These are phyloP conservation scores for Dolichotis patagonum DNA, from an alignment of 2,113 vertebrate species.

Conservation along the genomic window DNA sequence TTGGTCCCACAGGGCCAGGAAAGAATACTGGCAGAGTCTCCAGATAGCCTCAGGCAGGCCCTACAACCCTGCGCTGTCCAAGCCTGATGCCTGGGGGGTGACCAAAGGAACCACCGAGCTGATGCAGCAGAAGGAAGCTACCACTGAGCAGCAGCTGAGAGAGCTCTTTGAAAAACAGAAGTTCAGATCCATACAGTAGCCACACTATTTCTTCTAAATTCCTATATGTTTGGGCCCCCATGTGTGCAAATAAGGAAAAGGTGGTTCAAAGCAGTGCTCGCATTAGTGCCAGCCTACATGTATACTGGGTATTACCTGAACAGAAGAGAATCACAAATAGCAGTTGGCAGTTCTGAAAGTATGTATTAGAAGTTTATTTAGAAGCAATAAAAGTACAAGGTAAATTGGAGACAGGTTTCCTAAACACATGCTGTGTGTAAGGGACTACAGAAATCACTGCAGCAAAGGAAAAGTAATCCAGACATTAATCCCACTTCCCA, in stretches of 20 bases:
- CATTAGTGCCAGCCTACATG: background rate
- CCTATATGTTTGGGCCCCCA: background rate
- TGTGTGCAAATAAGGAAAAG: background rate
- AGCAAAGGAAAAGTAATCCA: constrained; percentile 3
- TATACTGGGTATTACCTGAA: background rate
- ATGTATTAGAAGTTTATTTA: constrained; percentile 37
- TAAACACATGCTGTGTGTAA: background rate
- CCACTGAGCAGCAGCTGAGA: constrained; percentile 91
- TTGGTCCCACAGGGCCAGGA: constrained; percentile 90
- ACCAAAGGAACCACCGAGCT: constrained; percentile 94
- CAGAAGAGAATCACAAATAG: background rate
- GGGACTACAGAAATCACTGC: background rate
- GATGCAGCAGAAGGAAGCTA: constrained; percentile 97
- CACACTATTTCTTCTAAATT: background rate
- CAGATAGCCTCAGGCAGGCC: constrained; percentile 95
- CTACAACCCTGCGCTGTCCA: constrained; percentile 92
- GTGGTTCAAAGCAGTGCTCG: background rate
- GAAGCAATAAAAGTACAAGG: background rate
- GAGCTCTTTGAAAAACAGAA: constrained; percentile 92
- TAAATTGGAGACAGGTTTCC: constrained; percentile 30
- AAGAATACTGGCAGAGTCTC: constrained; percentile 96
- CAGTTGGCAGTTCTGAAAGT: background rate
- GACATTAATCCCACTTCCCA: background rate
- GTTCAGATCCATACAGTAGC: constrained; percentile 75
- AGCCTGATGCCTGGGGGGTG: constrained; percentile 95